Percentiles rank a stretch among this genome's conserved stretches.
These are phyloP conservation scores for Myrmecophaga tridactyla DNA, from an alignment of 2,113 vertebrate genomes.

Conservation along the genomic window DNA sequence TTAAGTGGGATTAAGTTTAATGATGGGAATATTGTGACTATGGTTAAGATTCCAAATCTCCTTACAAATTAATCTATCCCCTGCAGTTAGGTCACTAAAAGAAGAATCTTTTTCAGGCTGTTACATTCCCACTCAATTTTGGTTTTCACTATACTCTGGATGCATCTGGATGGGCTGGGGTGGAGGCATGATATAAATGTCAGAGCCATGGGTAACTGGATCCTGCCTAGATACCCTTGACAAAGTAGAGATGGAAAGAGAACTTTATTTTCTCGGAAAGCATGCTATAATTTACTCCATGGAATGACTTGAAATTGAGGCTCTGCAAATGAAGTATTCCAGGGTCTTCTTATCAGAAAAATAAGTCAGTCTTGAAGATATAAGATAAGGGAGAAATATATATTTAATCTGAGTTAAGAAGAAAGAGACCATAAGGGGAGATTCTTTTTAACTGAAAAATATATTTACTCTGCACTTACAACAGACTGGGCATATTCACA, in stretches of 20 bases:
- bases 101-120: neutral
- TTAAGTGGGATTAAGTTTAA: constrained; percentile 35
- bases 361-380: neutral
- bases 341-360: neutral
- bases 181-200: neutral
- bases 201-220: neutral
- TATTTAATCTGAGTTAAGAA: neutral
- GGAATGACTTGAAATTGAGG: constrained; percentile 17
- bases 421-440: neutral
- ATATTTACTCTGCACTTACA: neutral
- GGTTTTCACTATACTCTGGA: neutral
- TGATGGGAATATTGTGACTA: constrained; percentile 15
- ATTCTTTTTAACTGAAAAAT: neutral
- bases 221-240: neutral
- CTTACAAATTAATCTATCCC: constrained; percentile 23
- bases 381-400: neutral
- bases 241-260: neutral
- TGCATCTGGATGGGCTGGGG: neutral
- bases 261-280: constrained; percentile 5
- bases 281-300: neutral
- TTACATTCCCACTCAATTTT: neutral
- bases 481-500: neutral
- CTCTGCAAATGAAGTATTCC: neutral
- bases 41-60: constrained; percentile 1
- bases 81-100: constrained; percentile 17